Conservation (phyloP, 2,113 vertebrate genomes). For the Micromys minutus region DNA sequence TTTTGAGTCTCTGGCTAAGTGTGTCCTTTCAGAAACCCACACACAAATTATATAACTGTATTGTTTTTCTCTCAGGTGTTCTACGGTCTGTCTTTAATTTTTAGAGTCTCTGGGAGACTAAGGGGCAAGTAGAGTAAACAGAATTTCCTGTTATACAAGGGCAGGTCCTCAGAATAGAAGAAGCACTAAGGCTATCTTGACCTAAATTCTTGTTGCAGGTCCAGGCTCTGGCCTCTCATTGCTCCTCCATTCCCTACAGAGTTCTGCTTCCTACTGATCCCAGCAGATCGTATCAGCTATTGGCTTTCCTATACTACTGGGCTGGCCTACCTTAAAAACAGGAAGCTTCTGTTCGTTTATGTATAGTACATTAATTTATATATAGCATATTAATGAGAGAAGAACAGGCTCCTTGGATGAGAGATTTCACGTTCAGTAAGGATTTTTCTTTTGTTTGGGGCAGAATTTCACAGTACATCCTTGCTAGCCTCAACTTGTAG, state of each 20-base stretch:
- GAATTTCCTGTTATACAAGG: background rate
- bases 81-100: conserved; percentile 40
- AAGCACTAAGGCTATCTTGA: conserved; percentile 16
- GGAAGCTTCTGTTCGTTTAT: conserved; percentile 45
- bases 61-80: conserved; percentile 8
- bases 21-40: conserved; percentile 48
- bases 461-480: background rate
- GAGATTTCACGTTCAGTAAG: conserved; percentile 37
- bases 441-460: background rate
- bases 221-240: background rate
- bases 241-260: background rate
- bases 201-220: conserved; percentile 32
- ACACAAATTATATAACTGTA: conserved; percentile 33
- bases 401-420: conserved; percentile 26
- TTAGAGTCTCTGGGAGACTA: conserved; percentile 41
- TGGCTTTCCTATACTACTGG: conserved; percentile 15
- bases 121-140: conserved; percentile 35
- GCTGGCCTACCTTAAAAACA: conserved; percentile 10
- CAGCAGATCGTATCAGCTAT: conserved; percentile 32
- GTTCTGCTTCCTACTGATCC: background rate
- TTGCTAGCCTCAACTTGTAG: background rate
- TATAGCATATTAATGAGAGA: conserved; percentile 7
- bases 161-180: background rate
- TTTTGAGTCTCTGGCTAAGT: conserved; percentile 12
- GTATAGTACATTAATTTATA: background rate